A percentile compares a stretch with the other conserved stretches of the same genome.
Conservation (phyloP, 1,140 invertebrate species). For the Drosophila sturtevanti region DNA sequence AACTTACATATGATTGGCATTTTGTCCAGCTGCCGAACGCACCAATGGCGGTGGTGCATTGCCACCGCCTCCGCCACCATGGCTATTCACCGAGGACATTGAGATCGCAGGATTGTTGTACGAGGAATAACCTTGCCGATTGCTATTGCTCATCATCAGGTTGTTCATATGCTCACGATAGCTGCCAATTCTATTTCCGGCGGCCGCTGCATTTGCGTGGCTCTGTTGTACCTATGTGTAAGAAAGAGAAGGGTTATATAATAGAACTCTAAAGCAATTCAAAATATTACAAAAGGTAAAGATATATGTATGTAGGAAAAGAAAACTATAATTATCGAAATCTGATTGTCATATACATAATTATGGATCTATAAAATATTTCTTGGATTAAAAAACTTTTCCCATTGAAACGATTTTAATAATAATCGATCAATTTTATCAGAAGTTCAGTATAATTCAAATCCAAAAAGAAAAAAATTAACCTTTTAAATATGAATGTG, state of each 20-base stretch:
- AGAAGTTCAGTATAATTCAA: too few species aligned
- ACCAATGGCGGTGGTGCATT: conserved; percentile 78
- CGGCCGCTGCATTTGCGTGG: conserved; percentile 54
- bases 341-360: too few species aligned
- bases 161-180: conserved; percentile 78
- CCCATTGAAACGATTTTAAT: too few species aligned
- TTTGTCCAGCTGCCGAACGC: conserved; percentile 76
- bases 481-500: too few species aligned
- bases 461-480: too few species aligned
- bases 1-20: conserved; percentile 78
- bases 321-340: too few species aligned
- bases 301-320: too few species aligned
- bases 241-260: not conserved
- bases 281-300: too few species aligned
- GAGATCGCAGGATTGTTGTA: conserved; percentile 80
- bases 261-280: too few species aligned
- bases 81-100: conserved; percentile 78
- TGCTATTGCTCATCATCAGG: conserved; percentile 70
- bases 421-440: too few species aligned
- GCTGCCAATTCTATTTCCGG: conserved; percentile 53
- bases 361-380: too few species aligned
- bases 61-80: conserved; percentile 59
- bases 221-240: conserved; percentile 64
- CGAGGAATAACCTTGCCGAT: conserved; percentile 68
- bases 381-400: too few species aligned